Evolutionary conservation across 2,113 vertebrate species (phyloP), one percentile per base, ranked within the genome.

Genomic region (Holacanthus passer): DNA sequence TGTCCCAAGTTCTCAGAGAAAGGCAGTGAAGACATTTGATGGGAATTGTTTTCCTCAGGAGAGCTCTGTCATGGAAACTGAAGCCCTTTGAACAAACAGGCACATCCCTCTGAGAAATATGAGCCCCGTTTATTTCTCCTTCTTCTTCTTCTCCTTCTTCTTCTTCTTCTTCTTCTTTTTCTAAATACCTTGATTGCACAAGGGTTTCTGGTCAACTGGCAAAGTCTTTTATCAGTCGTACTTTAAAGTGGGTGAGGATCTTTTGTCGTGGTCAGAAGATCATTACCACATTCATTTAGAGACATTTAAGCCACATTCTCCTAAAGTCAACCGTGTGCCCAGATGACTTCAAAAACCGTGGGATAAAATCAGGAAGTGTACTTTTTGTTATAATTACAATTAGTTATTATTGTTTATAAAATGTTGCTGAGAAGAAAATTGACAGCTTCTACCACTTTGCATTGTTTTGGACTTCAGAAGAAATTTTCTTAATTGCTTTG

Each of bases 31-130:
- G 80, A 60, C 39, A 13, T 31, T 63, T 71, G 56, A 75, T 87
- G 86, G 90, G 80, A 91, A 85, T 87, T 3, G 69, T 88, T 88
- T 75, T 64, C 66, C 88, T 82, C 85, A 16, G 32, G 80, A 82
- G 73, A 86, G 60, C 65, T 32, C 12, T 60, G 77, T 92, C 91
- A 90, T 92, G 91, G 91, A 88, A 93, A 93, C 85, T 17, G 27
- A 62, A 80, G 72, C 13, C 77, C 79, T 77, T 79, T 78, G 7
- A 78, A 84, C 64, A 88, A 84, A 82, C 79, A 29, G 12, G 22
- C 56, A 13, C 0, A 0, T 83, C 77, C 68, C 78, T 64, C 73
- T 73, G 69, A 81, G 64, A 65, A 1, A 69, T 29, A 22, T 71
- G 41, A 66, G 27, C 43, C 37, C 1, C 2, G 39, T 70, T 75